A percentile compares a stretch with the other conserved stretches of the same genome.
These are phyloP conservation scores for Drosophila lini DNA, from an alignment of 1,140 invertebrate species.

Conservation along the genomic window DNA sequence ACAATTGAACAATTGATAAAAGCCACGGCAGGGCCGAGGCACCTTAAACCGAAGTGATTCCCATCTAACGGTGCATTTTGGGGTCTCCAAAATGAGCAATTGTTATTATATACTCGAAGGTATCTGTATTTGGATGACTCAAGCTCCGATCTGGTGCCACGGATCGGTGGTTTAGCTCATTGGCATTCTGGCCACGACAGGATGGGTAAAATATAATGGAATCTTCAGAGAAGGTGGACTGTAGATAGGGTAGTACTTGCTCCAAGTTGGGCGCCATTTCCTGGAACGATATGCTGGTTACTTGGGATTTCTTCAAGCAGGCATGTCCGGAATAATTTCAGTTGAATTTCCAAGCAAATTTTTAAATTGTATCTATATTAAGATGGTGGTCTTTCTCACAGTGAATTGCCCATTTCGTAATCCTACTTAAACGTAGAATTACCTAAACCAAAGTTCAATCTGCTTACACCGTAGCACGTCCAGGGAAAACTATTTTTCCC, in stretches of 20 bases:
- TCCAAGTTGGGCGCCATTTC: slow-evolving; percentile 5
- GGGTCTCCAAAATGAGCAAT: slow-evolving; percentile 28
- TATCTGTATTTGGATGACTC: slow-evolving; percentile 19
- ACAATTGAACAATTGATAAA: slow-evolving; percentile 80
- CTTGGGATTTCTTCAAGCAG: background rate
- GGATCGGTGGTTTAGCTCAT: slow-evolving; percentile 4
- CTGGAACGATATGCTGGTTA: slow-evolving; percentile 4
- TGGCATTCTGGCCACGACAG: background rate
- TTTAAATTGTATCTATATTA: background rate
- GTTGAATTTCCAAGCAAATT: background rate
- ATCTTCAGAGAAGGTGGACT: background rate
- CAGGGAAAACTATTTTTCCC: slow-evolving; percentile 40
- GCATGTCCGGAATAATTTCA: background rate
- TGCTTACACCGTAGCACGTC: slow-evolving; percentile 18
- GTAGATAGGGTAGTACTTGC: background rate
- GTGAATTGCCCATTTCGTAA: background rate
- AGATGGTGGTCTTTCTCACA: background rate
- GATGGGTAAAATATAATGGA: background rate
- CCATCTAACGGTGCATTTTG: slow-evolving; percentile 41
- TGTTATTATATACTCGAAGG: slow-evolving; percentile 10
- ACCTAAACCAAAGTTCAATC: background rate
- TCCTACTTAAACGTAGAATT: background rate
- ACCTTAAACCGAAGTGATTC: slow-evolving; percentile 11
- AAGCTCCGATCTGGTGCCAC: slow-evolving; percentile 7
- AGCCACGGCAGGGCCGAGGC: slow-evolving; percentile 27